These are phyloP conservation scores for Cryptus viduatorius DNA, from an alignment of 2,888 invertebrate species.

Conservation along the genomic window DNA sequence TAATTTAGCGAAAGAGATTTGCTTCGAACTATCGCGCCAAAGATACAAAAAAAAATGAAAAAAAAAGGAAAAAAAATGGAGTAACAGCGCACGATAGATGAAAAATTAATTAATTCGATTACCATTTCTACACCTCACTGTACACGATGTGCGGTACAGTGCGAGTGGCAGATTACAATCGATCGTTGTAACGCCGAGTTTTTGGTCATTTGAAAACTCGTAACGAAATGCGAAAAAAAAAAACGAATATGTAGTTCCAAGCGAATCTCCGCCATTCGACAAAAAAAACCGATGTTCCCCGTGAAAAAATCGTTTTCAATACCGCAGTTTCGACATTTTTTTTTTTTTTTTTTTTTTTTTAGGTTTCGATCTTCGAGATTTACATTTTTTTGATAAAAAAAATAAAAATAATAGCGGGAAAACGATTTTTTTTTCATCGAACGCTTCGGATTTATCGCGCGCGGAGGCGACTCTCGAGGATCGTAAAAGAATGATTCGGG, in stretches of 20 bases:
- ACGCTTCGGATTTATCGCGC: not conserved
- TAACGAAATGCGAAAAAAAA: not conserved
- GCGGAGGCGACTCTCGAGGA: not conserved
- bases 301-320: conserved; percentile 17
- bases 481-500: conserved; percentile 5
- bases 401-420: not conserved
- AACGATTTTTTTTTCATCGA: conserved; percentile 23
- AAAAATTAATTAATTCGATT: conserved; percentile 20
- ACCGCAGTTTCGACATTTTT: too few relatives aligned
- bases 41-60: conserved; percentile 13
- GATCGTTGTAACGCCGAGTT: not conserved
- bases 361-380: not conserved
- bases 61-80: not conserved
- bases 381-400: not conserved
- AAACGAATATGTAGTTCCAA: conserved; percentile 48
- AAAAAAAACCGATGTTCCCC: not conserved
- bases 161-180: conserved; percentile 28
- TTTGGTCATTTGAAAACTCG: conserved; percentile 4
- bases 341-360: too few relatives aligned
- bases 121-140: conserved; percentile 29
- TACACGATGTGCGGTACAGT: conserved; percentile 39
- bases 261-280: conserved; percentile 61
- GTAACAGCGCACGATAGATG: conserved; percentile 17
- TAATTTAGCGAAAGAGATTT: not conserved
- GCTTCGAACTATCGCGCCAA: conserved; percentile 9